Evolutionary conservation across 2,797 vertebrate genomes (phyloP).

Genomic region (Phataginus tricuspis): DNA sequence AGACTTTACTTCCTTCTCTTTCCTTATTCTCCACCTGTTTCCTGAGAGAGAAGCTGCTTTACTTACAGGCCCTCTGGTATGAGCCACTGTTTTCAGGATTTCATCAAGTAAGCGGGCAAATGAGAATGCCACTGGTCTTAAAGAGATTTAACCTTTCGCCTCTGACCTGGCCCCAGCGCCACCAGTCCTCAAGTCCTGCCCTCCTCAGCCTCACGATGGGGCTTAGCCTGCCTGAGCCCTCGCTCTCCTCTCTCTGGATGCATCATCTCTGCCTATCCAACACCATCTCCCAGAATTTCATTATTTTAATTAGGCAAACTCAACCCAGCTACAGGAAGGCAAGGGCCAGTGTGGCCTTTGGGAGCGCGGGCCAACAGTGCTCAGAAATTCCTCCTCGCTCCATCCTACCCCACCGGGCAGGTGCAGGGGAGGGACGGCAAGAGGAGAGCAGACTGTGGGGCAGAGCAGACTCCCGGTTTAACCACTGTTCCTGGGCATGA

Average conservation of each 20-base stretch:
- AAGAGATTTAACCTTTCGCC: background rate
- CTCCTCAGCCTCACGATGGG: background rate
- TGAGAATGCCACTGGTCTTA: background rate
- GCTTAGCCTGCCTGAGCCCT: too few species aligned
- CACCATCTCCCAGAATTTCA: background rate
- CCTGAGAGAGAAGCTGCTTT: background rate
- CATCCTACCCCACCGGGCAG: background rate
- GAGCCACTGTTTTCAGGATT: background rate
- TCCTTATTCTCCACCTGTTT: background rate
- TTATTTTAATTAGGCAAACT: background rate
- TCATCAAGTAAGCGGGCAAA: background rate
- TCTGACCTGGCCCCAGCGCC: background rate
- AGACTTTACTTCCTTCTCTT: background rate
- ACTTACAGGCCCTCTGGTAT: background rate
- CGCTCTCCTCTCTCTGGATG: background rate
- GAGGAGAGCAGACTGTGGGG: background rate
- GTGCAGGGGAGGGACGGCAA: accelerated
- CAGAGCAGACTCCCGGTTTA: background rate
- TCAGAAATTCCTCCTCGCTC: background rate
- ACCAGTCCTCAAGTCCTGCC: background rate
- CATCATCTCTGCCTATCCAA: background rate
- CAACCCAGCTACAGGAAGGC: background rate
- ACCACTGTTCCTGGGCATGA: background rate
- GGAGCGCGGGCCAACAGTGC: background rate
- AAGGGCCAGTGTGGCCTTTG: background rate